A percentile compares a stretch with the other conserved stretches of the same genome.
Conservation (phyloP, 2,797 vertebrate genomes). For the Enteromius thamalakanensis region DNA sequence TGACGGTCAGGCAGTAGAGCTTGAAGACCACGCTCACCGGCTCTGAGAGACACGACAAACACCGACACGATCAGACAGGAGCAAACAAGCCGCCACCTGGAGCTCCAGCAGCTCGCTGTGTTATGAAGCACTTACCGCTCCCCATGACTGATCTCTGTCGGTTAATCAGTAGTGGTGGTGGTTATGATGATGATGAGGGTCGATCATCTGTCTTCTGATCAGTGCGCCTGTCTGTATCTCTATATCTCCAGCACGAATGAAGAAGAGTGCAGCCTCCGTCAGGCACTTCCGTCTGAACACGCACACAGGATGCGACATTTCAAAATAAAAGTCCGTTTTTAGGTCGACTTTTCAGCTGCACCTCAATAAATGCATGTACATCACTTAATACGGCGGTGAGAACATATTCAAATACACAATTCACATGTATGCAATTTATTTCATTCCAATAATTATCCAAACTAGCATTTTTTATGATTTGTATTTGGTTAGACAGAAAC, state of each 20-base stretch:
- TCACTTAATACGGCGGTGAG: no score
- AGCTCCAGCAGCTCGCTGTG: not conserved
- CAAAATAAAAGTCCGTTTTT: constrained; percentile 16
- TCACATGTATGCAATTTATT: no score
- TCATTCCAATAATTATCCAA: no score
- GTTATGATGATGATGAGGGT: no score
- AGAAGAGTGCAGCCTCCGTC: not conserved
- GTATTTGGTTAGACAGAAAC: no score
- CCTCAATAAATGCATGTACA: not conserved
- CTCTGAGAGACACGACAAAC: constrained; percentile 72
- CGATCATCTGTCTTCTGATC: not conserved
- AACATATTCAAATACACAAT: no score
- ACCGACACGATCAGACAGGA: not conserved
- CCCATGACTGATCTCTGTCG: not conserved
- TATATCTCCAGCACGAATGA: not conserved
- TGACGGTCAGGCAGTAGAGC: constrained; percentile 92
- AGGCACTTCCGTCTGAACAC: not conserved
- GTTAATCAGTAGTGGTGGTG: not conserved
- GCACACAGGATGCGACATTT: not conserved
- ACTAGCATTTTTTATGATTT: no score
- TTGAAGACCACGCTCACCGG: constrained; percentile 89
- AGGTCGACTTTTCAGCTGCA: not conserved
- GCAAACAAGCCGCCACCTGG: no score
- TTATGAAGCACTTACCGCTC: constrained; percentile 14
- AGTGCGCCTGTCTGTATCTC: not conserved